Conservation (phyloP, 1,140 invertebrate genomes). For the Anastrepha obliqua region DNA sequence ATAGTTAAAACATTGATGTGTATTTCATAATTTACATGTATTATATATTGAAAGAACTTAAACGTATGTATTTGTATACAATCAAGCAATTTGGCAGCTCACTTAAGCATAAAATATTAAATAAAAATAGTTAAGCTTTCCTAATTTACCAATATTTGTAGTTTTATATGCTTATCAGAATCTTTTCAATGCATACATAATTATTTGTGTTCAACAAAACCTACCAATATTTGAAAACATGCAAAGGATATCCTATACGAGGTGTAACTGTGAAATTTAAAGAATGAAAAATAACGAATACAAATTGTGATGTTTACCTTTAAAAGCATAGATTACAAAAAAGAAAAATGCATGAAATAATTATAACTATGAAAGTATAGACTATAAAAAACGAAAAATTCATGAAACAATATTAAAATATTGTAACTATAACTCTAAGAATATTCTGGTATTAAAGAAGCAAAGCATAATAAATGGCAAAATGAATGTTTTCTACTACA, state of each 20-base stretch:
- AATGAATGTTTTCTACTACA: conserved; percentile 45
- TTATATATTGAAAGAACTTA: neutral
- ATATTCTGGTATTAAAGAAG: neutral
- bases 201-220: neutral
- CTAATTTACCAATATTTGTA: neutral
- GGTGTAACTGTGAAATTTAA: conserved; percentile 39
- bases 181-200: neutral
- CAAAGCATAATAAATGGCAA: neutral
- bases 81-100: conserved; percentile 36
- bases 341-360: neutral
- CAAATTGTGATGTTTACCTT: conserved; percentile 50
- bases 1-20: no score
- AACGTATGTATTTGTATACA: neutral
- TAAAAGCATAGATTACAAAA: conserved; percentile 10
- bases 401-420: no score
- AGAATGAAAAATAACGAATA: conserved; percentile 51
- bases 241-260: conserved; percentile 30
- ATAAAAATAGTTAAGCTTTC: conserved; percentile 1
- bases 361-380: no score
- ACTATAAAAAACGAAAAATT: no score
- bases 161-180: neutral
- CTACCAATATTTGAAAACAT: neutral
- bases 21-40: no score
- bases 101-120: conserved; percentile 32
- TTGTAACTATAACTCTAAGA: no score